phyloP scores from a whole-genome alignment of 1,140 invertebrate genomes.

The Drosophila lini region DNA sequence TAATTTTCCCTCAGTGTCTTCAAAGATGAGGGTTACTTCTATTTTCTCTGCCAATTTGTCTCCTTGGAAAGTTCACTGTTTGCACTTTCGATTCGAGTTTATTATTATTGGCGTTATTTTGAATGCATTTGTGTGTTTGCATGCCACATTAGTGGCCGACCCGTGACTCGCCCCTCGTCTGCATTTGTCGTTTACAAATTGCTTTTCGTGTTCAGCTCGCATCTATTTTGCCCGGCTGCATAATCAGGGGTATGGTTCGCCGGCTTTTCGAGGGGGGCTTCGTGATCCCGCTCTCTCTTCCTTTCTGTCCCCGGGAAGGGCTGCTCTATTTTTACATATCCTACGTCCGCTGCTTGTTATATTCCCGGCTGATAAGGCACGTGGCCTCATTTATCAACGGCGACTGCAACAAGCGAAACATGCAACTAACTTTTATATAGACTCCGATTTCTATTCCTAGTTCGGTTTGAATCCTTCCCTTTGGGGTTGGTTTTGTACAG shows the following conservation, averaged over 20 bases:
- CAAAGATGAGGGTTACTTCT: not conserved
- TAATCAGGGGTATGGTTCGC: constrained; percentile 63
- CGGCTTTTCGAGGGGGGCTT: constrained; percentile 4
- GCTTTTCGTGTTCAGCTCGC: constrained; percentile 76
- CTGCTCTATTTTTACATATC: constrained; percentile 66
- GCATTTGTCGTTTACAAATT: constrained; percentile 81
- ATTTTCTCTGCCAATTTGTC: constrained; percentile 1
- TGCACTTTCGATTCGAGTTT: constrained; percentile 71
- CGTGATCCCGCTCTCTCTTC: constrained; percentile 46
- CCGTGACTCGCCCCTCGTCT: constrained; percentile 25
- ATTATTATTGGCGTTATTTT: constrained; percentile 63
- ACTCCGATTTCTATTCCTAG: constrained; percentile 50
- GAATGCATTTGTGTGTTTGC: constrained; percentile 72
- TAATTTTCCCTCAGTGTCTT: constrained; percentile 10
- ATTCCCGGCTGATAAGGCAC: constrained; percentile 71
- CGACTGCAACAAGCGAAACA: constrained; percentile 66
- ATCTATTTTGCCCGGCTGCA: constrained; percentile 75
- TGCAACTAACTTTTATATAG: constrained; percentile 54
- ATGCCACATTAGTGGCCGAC: constrained; percentile 72
- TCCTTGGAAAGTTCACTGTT: constrained; percentile 48
- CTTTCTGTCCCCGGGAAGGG: not conserved
- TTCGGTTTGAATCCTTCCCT: constrained; percentile 26
- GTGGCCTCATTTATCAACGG: constrained; percentile 79
- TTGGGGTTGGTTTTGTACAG: constrained; percentile 31
- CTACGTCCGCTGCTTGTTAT: constrained; percentile 64